Percentiles rank a stretch among this genome's conserved stretches.
These are phyloP conservation scores for Eremobia ochroleuca DNA, from an alignment of 2,888 invertebrate species.

Conservation along the genomic window DNA sequence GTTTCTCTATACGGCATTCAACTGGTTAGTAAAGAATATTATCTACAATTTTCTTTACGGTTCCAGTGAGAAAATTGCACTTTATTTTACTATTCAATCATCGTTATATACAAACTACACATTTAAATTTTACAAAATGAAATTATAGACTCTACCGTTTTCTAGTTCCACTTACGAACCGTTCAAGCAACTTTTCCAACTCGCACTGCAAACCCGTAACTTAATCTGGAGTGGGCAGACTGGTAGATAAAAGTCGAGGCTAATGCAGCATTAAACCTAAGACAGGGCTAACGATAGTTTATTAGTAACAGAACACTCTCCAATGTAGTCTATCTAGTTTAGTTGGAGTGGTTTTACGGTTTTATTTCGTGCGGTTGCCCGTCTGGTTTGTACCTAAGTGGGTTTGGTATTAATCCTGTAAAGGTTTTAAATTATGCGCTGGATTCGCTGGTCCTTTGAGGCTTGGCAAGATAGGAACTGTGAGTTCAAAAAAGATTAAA, in stretches of 20 bases:
- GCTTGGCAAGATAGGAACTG: neutral
- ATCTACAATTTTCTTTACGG: neutral
- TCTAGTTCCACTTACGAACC: slow-evolving; percentile 32
- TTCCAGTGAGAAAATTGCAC: neutral
- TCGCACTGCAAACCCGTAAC: slow-evolving; percentile 53
- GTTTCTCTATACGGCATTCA: too few relatives aligned
- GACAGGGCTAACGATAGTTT: slow-evolving; percentile 67
- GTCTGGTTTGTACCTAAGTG: slow-evolving; percentile 6
- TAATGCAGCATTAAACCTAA: slow-evolving; percentile 63
- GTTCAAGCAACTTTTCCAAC: slow-evolving; percentile 54
- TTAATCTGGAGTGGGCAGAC: slow-evolving; percentile 60
- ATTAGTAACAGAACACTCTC: slow-evolving; percentile 64
- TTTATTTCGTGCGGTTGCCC: slow-evolving; percentile 35
- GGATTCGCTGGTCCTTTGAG: neutral
- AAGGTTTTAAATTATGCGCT: slow-evolving; percentile 6
- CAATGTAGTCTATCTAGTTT: slow-evolving; percentile 58
- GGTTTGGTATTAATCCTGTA: slow-evolving; percentile 6
- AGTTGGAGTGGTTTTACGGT: slow-evolving; percentile 40
- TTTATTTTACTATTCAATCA: neutral
- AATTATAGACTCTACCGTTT: slow-evolving; percentile 22
- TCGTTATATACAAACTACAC: neutral
- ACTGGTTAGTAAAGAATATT: neutral
- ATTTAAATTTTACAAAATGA: slow-evolving; percentile 7
- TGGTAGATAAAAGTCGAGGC: slow-evolving; percentile 60
- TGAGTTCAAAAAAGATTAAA: too few relatives aligned